Conservation (phyloP, 1,140 invertebrate genomes). For the Octopus sinensis region DNA sequence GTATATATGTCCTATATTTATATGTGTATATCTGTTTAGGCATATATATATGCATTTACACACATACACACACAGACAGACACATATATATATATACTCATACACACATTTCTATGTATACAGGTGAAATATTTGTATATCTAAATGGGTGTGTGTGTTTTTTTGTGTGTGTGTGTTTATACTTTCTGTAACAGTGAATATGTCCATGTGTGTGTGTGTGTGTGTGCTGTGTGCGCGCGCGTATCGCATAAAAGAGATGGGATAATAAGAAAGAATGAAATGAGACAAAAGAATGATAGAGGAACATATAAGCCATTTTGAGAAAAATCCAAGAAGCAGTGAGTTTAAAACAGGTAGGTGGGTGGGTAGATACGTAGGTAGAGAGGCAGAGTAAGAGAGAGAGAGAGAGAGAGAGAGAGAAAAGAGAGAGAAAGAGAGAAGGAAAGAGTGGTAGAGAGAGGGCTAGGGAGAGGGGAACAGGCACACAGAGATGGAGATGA, state of each 20-base stretch:
- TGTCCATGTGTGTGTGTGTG: slow-evolving; percentile 49
- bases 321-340: slow-evolving; percentile 4
- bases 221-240: background rate
- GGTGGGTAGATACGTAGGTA: background rate
- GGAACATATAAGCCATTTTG: background rate
- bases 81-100: too few species aligned
- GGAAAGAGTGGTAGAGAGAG: slow-evolving; percentile 15
- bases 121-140: too few species aligned
- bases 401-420: background rate
- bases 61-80: too few species aligned
- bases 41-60: too few species aligned
- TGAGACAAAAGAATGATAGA: slow-evolving; percentile 37
- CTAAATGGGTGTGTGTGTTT: too few species aligned
- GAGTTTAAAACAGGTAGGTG: background rate
- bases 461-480: background rate
- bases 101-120: too few species aligned
- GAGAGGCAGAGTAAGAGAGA: background rate
- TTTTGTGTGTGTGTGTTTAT: too few species aligned
- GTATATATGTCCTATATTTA: too few species aligned
- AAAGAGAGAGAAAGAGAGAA: background rate
- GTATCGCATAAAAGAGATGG: background rate
- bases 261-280: slow-evolving; percentile 58
- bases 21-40: too few species aligned
- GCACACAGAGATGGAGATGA: background rate
- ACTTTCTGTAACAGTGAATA: too few species aligned